Evolutionary conservation across 2,113 vertebrate genomes (phyloP).

Genomic region (Leucopsar rothschildi): DNA sequence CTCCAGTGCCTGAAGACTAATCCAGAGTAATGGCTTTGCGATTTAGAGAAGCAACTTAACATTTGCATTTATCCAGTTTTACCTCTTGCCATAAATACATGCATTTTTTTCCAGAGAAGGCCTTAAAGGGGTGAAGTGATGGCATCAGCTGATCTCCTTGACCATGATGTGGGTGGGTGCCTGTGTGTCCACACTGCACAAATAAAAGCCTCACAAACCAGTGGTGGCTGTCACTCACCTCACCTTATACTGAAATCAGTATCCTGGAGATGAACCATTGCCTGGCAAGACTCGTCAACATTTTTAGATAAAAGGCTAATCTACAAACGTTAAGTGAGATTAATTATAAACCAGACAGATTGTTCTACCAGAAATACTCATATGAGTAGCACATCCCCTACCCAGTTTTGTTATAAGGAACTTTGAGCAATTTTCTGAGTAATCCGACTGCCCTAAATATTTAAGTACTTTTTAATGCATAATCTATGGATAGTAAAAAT

Average conservation of each 20-base stretch:
- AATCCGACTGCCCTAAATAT: constrained; percentile 4
- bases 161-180: background rate
- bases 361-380: background rate
- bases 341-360: constrained; percentile 18
- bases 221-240: background rate
- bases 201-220: background rate
- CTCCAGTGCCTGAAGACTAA: background rate
- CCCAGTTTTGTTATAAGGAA: background rate
- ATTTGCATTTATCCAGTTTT: background rate
- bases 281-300: background rate
- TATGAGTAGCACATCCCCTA: background rate
- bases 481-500: background rate
- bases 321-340: background rate
- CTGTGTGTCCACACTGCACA: rapidly evolving
- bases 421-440: constrained; percentile 6
- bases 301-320: background rate
- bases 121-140: background rate
- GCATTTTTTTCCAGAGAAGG: background rate
- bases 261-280: background rate
- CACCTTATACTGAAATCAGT: background rate
- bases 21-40: background rate
- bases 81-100: background rate
- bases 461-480: constrained; percentile 17
- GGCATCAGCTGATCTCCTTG: background rate
- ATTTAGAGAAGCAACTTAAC: background rate